These are phyloP conservation scores for Scomber scombrus DNA, from an alignment of 2,113 vertebrate genomes.

Conservation along the genomic window DNA sequence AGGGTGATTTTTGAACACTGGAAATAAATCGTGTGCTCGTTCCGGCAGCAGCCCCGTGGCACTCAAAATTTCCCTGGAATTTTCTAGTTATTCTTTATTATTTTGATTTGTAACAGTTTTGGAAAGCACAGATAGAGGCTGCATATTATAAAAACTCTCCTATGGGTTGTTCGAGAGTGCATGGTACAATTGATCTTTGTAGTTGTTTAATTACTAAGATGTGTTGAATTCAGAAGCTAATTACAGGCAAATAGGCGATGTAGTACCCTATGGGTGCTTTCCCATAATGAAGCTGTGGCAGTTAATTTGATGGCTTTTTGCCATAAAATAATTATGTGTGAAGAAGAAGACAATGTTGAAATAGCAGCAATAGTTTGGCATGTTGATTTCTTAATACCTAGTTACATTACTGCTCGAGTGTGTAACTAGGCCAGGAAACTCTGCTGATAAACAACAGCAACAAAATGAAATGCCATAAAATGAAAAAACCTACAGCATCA, in stretches of 20 bases:
- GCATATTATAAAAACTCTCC: too few relatives aligned
- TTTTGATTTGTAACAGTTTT: too few relatives aligned
- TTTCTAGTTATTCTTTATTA: too few relatives aligned
- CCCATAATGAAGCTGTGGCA: not conserved
- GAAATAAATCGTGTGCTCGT: too few relatives aligned
- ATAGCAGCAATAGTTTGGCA: not conserved
- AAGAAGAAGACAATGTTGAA: not conserved
- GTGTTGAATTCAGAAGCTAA: slow-evolving; percentile 21
- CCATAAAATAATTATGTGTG: not conserved
- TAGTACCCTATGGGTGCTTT: not conserved
- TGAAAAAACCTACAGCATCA: not conserved
- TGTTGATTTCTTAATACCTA: not conserved
- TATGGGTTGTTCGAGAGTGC: too few relatives aligned
- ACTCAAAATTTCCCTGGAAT: too few relatives aligned
- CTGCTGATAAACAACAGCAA: too few relatives aligned
- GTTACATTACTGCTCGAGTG: not conserved
- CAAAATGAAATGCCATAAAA: not conserved
- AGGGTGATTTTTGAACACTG: too few relatives aligned
- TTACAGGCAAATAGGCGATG: slow-evolving; percentile 1
- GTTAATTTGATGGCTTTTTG: not conserved
- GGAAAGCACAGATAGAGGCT: too few relatives aligned
- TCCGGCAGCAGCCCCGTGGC: too few relatives aligned
- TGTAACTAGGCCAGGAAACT: not conserved
- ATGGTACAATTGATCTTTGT: too few relatives aligned
- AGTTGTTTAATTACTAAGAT: too few relatives aligned